A percentile compares a stretch with the other conserved stretches of the same genome.
Conservation (phyloP, 2,113 vertebrate genomes). For the Polyodon spathula region DNA sequence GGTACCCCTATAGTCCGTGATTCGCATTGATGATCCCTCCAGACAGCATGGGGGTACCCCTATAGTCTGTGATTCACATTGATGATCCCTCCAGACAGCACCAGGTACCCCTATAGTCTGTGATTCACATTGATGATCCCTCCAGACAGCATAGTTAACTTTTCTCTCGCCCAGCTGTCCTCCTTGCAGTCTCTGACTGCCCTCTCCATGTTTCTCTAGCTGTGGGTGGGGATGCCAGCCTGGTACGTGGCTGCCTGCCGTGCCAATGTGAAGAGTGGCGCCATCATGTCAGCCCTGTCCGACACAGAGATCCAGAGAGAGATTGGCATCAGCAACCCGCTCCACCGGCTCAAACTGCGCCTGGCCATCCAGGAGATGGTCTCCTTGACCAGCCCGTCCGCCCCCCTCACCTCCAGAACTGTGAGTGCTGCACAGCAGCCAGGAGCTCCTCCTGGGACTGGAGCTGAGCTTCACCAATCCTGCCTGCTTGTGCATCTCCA, state of each 20-base stretch:
- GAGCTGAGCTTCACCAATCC: too few species aligned
- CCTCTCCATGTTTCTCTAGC: constrained; percentile 45
- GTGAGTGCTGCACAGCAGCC: constrained; percentile 39
- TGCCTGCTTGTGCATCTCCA: too few species aligned
- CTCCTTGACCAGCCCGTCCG: constrained; percentile 87
- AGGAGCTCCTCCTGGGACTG: not conserved
- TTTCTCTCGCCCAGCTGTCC: too few species aligned
- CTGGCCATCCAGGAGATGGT: constrained; percentile 98
- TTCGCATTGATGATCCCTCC: too few species aligned
- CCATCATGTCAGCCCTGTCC: constrained; percentile 92
- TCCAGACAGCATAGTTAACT: too few species aligned
- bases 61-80: too few species aligned
- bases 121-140: too few species aligned
- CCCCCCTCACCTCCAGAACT: constrained; percentile 79
- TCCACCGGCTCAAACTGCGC: constrained; percentile 88
- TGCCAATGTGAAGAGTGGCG: constrained; percentile 93
- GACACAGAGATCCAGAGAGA: constrained; percentile 96
- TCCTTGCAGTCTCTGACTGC: not conserved
- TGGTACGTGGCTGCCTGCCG: constrained; percentile 95
- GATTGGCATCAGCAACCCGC: constrained; percentile 92
- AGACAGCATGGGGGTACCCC: too few species aligned
- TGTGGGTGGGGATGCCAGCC: constrained; percentile 96
- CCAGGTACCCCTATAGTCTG: too few species aligned
- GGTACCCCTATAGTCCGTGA: too few species aligned
- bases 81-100: too few species aligned